A percentile compares a stretch with the other conserved stretches of the same genome.
Conservation (phyloP, 2,113 vertebrate genomes). For the Phalacrocorax brasilianus region DNA sequence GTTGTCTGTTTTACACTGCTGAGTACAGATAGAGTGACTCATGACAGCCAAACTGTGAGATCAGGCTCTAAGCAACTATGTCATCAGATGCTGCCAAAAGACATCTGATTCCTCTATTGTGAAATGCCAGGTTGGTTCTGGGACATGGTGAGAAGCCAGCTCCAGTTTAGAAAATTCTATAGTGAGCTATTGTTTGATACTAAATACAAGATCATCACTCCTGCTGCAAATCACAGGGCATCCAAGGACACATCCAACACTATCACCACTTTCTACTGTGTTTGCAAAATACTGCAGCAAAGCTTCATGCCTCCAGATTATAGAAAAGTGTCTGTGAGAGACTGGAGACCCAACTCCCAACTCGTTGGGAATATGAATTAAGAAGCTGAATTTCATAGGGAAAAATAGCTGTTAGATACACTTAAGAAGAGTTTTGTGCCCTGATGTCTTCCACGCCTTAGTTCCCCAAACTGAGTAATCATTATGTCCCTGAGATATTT, state of each 20-base stretch:
- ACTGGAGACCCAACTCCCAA: neutral
- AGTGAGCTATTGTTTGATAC: conserved; percentile 21
- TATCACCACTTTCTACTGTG: neutral
- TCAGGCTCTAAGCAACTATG: conserved; percentile 31
- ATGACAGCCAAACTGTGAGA: conserved; percentile 31
- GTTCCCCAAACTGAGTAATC: neutral
- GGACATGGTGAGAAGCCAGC: conserved; percentile 21
- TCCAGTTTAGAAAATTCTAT: conserved; percentile 32
- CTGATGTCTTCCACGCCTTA: neutral
- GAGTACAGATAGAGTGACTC: conserved; percentile 3
- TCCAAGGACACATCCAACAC: neutral
- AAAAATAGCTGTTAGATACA: neutral
- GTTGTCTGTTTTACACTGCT: conserved; percentile 5
- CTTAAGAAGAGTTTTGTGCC: neutral
- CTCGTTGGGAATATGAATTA: neutral
- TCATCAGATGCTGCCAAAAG: conserved; percentile 44
- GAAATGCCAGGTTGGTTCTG: conserved; percentile 56
- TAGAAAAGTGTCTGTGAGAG: neutral
- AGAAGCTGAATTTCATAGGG: neutral
- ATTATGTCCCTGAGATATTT: neutral
- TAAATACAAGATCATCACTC: conserved; percentile 8
- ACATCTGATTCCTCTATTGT: conserved; percentile 50
- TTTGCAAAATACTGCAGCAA: conserved; percentile 22
- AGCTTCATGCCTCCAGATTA: neutral
- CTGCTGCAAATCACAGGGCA: conserved; percentile 21